Evolutionary conservation across 2,888 invertebrate genomes (phyloP), one percentile per base, ranked within the genome.

Genomic region (Diploptera punctata): DNA sequence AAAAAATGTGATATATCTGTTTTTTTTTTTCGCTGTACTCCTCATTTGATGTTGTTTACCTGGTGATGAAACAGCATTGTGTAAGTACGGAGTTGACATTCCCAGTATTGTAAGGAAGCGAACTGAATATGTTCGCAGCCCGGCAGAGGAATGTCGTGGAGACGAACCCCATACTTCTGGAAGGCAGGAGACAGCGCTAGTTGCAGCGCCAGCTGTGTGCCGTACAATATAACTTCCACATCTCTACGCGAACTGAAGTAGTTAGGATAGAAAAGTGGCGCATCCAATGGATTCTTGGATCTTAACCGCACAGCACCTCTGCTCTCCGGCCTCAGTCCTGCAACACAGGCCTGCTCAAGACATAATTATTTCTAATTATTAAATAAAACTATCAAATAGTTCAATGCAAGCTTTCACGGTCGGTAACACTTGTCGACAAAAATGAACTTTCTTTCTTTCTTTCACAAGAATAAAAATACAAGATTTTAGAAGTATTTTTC

Each of bases 211-310:
- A 82, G 60, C 68, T 72, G 70, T 16, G 73, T 68, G 13, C 79
- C 80, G 73, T 78, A 78, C 9, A 79, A 76, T 44, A 79, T 62
- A n/a, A 75, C 75, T 13, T 75, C 74, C 5, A 79, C 72, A 70
- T 86, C 86, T 26, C 79, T 76, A 29, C 80, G 80, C 3, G 81
- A 91, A 0, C 93, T 90, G 80, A 98, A 93, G 81, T 98, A 98
- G 81, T 98, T 97, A 0, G 98, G 96, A 80, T 94, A 92, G 70
- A 98, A 92, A 16, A 92, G 89, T 0, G 97, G 97, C 74, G 93
- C 89, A 0, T 92, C 89, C 76, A 90, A 86, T 0, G 98, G 97
- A 82, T 97, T 92, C 43, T 86, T 87, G 62, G 93, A 93, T 76
- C 89, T 90, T 21, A 99, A 83, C 67, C 91, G 90, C n/a, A 99